phyloP scores from a whole-genome alignment of 2,113 vertebrate species.

The Diphyllodes magnificus region DNA sequence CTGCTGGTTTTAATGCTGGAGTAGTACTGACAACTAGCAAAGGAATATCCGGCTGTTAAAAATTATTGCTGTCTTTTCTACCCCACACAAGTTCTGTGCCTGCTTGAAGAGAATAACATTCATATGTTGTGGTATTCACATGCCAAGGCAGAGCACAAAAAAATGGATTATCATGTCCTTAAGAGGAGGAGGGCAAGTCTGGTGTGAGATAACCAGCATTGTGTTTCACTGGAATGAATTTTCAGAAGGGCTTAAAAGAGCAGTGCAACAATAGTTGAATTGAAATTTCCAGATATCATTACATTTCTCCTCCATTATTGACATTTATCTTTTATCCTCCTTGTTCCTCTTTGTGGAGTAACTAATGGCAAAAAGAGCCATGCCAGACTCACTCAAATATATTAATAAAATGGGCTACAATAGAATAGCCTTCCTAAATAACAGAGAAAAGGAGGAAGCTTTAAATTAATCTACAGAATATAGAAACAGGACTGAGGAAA shows the following conservation, averaged over 20 bases:
- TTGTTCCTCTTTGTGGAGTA: neutral
- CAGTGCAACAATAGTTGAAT: neutral
- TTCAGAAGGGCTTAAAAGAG: neutral
- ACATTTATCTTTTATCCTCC: neutral
- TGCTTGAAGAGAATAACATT: neutral
- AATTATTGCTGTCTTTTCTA: neutral
- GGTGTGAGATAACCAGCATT: neutral
- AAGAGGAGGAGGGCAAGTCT: neutral
- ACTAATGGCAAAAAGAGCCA: neutral
- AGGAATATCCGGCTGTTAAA: neutral
- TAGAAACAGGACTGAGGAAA: neutral
- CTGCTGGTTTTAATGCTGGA: neutral
- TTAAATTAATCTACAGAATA: neutral
- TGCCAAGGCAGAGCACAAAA: neutral
- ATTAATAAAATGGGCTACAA: neutral
- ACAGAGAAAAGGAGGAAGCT: neutral
- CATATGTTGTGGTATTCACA: neutral
- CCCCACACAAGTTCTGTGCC: neutral
- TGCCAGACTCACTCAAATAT: neutral
- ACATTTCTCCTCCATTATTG: neutral
- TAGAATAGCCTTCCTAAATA: neutral
- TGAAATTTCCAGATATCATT: neutral
- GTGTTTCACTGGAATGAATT: neutral
- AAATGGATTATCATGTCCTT: neutral
- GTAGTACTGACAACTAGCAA: neutral